These are phyloP conservation scores for Dicycla oo DNA, from an alignment of 2,888 invertebrate genomes.

Conservation along the genomic window DNA sequence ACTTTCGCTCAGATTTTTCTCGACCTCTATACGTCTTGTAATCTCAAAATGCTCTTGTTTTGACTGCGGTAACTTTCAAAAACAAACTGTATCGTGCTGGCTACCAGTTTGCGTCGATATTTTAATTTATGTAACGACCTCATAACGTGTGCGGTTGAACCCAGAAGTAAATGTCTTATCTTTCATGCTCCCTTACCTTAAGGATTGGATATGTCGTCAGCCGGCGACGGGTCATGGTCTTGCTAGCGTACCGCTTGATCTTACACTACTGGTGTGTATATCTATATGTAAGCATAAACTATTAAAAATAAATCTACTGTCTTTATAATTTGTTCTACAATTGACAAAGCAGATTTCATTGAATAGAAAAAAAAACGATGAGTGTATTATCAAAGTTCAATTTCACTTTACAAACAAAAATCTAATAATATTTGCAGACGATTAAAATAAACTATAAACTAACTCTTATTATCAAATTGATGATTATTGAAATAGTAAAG, in stretches of 20 bases:
- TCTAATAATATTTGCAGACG: background rate
- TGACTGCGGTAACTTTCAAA: slow-evolving; percentile 75
- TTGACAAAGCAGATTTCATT: background rate
- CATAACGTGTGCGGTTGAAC: slow-evolving; percentile 56
- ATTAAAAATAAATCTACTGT: slow-evolving; percentile 1
- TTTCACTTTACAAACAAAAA: background rate
- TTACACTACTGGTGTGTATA: background rate
- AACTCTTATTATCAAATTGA: background rate
- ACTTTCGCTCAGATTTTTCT: slow-evolving; percentile 87
- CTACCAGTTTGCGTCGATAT: slow-evolving; percentile 73
- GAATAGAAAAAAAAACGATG: background rate
- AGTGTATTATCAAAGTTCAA: background rate
- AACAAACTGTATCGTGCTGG: slow-evolving; percentile 71
- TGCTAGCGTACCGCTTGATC: slow-evolving; percentile 20
- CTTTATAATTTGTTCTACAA: slow-evolving; percentile 5
- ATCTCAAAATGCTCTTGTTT: slow-evolving; percentile 77
- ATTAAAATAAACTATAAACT: background rate
- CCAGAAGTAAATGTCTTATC: slow-evolving; percentile 61
- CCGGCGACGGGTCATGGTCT: slow-evolving; percentile 27
- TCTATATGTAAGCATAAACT: slow-evolving; percentile 1
- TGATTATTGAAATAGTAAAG: slow-evolving; percentile 26
- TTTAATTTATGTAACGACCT: slow-evolving; percentile 69
- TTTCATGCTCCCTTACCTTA: slow-evolving; percentile 46
- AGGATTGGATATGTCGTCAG: slow-evolving; percentile 29
- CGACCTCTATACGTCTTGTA: slow-evolving; percentile 77